Conservation (phyloP, 2,888 invertebrate species). For the Cosmia pyralina region DNA sequence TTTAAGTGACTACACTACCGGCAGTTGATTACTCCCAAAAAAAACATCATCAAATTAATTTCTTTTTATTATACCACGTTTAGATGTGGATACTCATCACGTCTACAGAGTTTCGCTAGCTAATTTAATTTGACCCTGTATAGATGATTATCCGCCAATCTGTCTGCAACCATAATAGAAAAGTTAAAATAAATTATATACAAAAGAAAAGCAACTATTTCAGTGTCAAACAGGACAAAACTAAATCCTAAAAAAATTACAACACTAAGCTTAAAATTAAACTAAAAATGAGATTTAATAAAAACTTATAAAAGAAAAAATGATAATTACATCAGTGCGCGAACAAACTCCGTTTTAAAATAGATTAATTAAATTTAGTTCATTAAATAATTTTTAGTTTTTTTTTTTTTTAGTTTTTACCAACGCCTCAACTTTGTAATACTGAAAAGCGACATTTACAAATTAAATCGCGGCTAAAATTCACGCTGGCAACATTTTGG, state of each 20-base stretch:
- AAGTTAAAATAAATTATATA: slow-evolving; percentile 28
- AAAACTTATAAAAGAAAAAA: slow-evolving; percentile 36
- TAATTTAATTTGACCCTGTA: no score
- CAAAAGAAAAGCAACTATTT: slow-evolving; percentile 25
- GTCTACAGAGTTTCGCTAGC: no score
- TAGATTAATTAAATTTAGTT: slow-evolving; percentile 16
- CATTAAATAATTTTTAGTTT: slow-evolving; percentile 21
- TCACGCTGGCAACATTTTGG: slow-evolving; percentile 40
- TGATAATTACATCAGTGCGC: slow-evolving; percentile 48
- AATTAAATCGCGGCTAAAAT: slow-evolving; percentile 55
- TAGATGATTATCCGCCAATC: neutral
- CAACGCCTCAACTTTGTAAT: slow-evolving; percentile 82
- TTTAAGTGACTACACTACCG: no score
- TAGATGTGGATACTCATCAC: no score
- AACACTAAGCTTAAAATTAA: slow-evolving; percentile 66
- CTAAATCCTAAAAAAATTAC: slow-evolving; percentile 65
- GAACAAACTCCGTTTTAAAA: slow-evolving; percentile 34
- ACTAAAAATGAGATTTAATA: slow-evolving; percentile 70
- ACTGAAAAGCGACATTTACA: slow-evolving; percentile 75
- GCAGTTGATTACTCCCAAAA: no score
- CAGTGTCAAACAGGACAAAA: slow-evolving; percentile 61
- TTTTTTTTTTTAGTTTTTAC: slow-evolving; percentile 49
- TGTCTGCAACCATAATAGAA: slow-evolving; percentile 1
- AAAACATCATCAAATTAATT: no score
- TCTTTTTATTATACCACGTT: no score